Evolutionary conservation across 2,888 invertebrate genomes (phyloP), one percentile per base, ranked within the genome.

Genomic region (Polia nebulosa): DNA sequence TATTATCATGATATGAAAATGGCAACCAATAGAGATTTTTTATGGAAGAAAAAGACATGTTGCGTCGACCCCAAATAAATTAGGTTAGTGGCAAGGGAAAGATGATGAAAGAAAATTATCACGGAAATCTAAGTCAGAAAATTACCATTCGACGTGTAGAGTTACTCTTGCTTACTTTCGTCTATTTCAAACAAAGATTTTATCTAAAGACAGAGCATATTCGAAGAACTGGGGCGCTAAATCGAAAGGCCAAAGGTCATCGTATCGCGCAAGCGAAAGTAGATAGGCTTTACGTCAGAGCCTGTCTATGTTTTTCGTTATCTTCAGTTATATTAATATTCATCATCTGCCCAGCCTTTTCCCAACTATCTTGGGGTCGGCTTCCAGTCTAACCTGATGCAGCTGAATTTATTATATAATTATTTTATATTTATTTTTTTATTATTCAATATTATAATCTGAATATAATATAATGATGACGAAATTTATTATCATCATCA

Each of bases 181-280:
- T 27, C 6, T 20, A 41, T 15, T 11, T 20, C 1, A 20, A 47
- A 45, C 11, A n/a, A 39, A 47, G n/a, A 53, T 58, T 69, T 27
- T 3, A 58, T 52, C 9, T 29, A 11, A 32, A 45, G 2, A 5
- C 8, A 11, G 22, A 47, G 25, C 34, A 15, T 47, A 5, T 65
- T 51, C 11, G 6, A 63, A 76, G 60, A 59, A 71, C 49, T 53
- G 71, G 58, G 56, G 47, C 27, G 32, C 60, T 64, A 55, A 55
- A 44, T 27, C 27, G 49, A 76, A 80, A 78, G 72, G 78, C 36
- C 66, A 78, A 63, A 78, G 78, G 59, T 78, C 60, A 52, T 47
- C 53, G 49, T 27, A 47, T 27, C 44, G 72, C 57, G 53, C 63
- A 80, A 76, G 66, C 66, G 77, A 80, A 78, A 78, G 66, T 67